Evolutionary conservation across 2,888 invertebrate species (phyloP).

Genomic region (Trichacis sp.): DNA sequence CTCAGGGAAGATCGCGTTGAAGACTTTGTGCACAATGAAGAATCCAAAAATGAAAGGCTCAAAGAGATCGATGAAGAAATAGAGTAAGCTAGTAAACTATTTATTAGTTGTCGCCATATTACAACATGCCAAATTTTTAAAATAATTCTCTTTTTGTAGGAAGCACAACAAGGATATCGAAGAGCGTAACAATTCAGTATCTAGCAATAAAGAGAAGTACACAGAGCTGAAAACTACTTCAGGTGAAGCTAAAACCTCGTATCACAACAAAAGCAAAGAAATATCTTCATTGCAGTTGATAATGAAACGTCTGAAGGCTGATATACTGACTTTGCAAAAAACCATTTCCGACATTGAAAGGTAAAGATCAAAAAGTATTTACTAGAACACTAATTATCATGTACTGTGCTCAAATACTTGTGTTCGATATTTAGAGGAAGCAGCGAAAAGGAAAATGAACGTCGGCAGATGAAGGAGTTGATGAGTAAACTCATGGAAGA

Average conservation of each 20-base stretch:
- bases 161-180: too few relatives aligned
- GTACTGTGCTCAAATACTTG: too few relatives aligned
- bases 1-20: conserved; percentile 60
- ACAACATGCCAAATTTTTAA: too few relatives aligned
- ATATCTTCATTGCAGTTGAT: conserved; percentile 44
- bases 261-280: conserved; percentile 45
- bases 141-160: too few relatives aligned
- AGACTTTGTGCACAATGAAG: conserved; percentile 45
- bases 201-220: conserved; percentile 37
- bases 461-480: conserved; percentile 64
- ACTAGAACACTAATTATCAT: too few relatives aligned
- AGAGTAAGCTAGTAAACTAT: too few relatives aligned
- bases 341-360: conserved; percentile 60
- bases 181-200: conserved; percentile 43
- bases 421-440: too few relatives aligned
- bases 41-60: conserved; percentile 46
- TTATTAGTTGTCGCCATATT: too few relatives aligned
- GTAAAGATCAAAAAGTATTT: too few relatives aligned
- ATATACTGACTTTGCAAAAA: conserved; percentile 54
- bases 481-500: conserved; percentile 63
- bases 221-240: conserved; percentile 40
- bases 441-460: conserved; percentile 52
- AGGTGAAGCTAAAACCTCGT: conserved; percentile 39
- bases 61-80: conserved; percentile 61
- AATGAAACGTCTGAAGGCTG: conserved; percentile 58